Evolutionary conservation across 2,113 vertebrate species (phyloP), one percentile per base, ranked within the genome.

Genomic region (Willisornis vidua): DNA sequence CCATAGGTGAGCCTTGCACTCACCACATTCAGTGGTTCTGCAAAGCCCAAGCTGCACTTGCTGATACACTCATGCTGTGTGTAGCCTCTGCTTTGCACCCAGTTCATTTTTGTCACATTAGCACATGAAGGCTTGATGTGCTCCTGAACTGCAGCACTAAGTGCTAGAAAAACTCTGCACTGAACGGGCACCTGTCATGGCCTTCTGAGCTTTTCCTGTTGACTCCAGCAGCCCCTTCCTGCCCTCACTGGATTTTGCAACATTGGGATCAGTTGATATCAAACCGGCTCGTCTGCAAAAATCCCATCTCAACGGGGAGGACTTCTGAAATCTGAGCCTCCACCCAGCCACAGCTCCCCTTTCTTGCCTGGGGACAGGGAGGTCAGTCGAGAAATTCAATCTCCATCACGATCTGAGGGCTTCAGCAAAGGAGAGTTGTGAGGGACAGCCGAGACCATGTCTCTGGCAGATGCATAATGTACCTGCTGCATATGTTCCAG

Each of bases 321-420:
- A 24, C 33, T 61, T 62, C 41, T 90, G 95, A 93, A 92, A 97
- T 67, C 55, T 85, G 62, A 97, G 39, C 74, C 79, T 52, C 19
- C 3, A 2, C 58, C 0, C 3, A 70, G 82, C n/a, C 6, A 3
- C 87, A 59, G 88, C 88, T 93, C 78, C n/a, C 19, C 26, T 82
- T 94, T 85, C 90, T 73, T 55, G 48, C 71, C 14, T 1, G 1
- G 82, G 4, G 2, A 19, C 2, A 1, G 33, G 33, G 70, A 91
- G 70, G 66, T 92, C 87, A 75, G 73, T 87, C 14, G 19, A 70
- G 91, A 95, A 94, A 96, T 92, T 79, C 73, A 43, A 61, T 92
- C 76, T 33, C 48, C 46, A 15, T 24, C 68, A 1, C 2, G 1
- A 29, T 58, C 54, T 52, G 7, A 39, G 61, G 52, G 52, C 33